Evolutionary conservation across 2,888 invertebrate genomes (phyloP).

Genomic region (Drosophila borealis): DNA sequence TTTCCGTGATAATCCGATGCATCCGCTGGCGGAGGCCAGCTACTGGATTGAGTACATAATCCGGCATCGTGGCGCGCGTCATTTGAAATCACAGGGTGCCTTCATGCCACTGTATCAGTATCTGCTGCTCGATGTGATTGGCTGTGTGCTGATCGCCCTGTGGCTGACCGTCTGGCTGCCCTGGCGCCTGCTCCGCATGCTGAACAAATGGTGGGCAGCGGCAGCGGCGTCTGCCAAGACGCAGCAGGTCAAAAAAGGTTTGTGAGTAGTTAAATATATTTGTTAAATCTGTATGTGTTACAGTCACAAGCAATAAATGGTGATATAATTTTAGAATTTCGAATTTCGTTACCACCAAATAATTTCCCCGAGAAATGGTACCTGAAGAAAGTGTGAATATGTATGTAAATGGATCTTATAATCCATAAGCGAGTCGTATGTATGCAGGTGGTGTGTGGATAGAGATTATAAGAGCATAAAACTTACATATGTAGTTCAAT

Average conservation of each 20-base stretch:
- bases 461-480: no score
- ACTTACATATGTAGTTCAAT: no score
- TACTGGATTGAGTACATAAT: conserved; percentile 88
- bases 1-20: conserved; percentile 86
- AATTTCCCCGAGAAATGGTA: background rate
- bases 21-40: conserved; percentile 87
- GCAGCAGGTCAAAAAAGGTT: conserved; percentile 49
- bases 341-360: background rate
- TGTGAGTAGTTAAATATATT: conserved; percentile 31
- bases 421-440: no score
- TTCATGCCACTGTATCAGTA: conserved; percentile 85
- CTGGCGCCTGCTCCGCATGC: conserved; percentile 60
- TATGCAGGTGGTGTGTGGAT: no score
- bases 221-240: conserved; percentile 19
- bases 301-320: background rate
- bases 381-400: no score
- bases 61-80: conserved; percentile 84
- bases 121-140: conserved; percentile 86
- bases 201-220: conserved; percentile 54
- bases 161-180: conserved; percentile 69
- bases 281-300: background rate
- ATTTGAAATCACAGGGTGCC: conserved; percentile 84
- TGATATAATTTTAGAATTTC: conserved; percentile 1
- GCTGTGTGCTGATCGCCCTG: conserved; percentile 78
- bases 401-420: no score